phyloP scores from a whole-genome alignment of 2,888 invertebrate species.

The Pheosia gnoma region DNA sequence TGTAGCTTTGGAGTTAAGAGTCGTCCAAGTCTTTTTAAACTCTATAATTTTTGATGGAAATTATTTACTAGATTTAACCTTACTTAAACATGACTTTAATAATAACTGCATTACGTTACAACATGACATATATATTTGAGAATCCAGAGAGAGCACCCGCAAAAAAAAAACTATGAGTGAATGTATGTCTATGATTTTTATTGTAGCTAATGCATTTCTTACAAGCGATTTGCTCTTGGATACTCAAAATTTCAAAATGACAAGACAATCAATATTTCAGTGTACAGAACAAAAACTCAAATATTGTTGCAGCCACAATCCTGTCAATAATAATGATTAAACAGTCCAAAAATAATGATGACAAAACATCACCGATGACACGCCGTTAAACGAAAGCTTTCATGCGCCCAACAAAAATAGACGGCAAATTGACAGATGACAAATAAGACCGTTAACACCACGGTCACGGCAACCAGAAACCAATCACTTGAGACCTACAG shows the following conservation, averaged over 20 bases:
- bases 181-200: too few species aligned
- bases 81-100: too few species aligned
- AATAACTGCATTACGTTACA: too few species aligned
- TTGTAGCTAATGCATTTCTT: too few species aligned
- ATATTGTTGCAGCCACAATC: constrained; percentile 44
- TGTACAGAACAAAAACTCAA: constrained; percentile 27
- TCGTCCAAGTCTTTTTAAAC: constrained; percentile 8
- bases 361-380: constrained; percentile 72
- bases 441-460: constrained; percentile 80
- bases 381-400: constrained; percentile 74
- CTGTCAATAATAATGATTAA: constrained; percentile 78
- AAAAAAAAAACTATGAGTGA: too few species aligned
- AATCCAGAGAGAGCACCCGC: too few species aligned
- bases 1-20: neutral
- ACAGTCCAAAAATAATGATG: constrained; percentile 77
- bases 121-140: too few species aligned
- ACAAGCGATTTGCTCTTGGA: too few species aligned
- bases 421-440: constrained; percentile 83
- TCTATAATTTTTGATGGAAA: too few species aligned
- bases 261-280: too few species aligned
- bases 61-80: too few species aligned
- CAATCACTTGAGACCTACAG: constrained; percentile 48
- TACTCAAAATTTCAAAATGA: too few species aligned
- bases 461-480: constrained; percentile 61
- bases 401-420: constrained; percentile 78